Evolutionary conservation across 1,140 invertebrate species (phyloP).

Genomic region (Caenorhabditis brenneri): DNA sequence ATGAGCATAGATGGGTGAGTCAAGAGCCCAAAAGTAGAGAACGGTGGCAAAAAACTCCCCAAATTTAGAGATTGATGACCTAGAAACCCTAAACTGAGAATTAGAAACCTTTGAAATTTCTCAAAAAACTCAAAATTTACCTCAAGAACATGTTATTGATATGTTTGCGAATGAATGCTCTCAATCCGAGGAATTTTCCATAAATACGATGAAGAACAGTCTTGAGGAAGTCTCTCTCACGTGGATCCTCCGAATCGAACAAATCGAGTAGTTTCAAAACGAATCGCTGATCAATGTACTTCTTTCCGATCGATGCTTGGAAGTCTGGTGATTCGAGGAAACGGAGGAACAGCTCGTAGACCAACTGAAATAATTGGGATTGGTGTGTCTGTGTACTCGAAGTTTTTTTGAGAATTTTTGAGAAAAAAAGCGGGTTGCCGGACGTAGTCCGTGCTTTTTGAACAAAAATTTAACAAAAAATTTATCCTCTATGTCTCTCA

Average conservation of each 20-base stretch:
- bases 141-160: slow-evolving; percentile 91
- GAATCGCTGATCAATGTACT: slow-evolving; percentile 95
- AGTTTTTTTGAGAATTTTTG: too few relatives aligned
- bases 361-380: slow-evolving; percentile 77
- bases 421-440: too few relatives aligned
- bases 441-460: too few relatives aligned
- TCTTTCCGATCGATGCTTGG: slow-evolving; percentile 88
- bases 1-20: background rate
- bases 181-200: slow-evolving; percentile 92
- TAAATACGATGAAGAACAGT: slow-evolving; percentile 96
- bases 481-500: too few relatives aligned
- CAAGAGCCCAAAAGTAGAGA: background rate
- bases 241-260: slow-evolving; percentile 95
- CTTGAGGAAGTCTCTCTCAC: slow-evolving; percentile 95
- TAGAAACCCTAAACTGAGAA: too few relatives aligned
- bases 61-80: background rate
- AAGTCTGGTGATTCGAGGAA: slow-evolving; percentile 94
- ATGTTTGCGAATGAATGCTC: slow-evolving; percentile 95
- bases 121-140: background rate
- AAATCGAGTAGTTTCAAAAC: slow-evolving; percentile 90
- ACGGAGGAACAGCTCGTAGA: slow-evolving; percentile 95
- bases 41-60: too few relatives aligned
- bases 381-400: background rate
- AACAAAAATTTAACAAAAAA: too few relatives aligned
- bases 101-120: too few relatives aligned